phyloP scores from a whole-genome alignment of 2,113 vertebrate species.

The Girardinichthys multiradiatus region DNA sequence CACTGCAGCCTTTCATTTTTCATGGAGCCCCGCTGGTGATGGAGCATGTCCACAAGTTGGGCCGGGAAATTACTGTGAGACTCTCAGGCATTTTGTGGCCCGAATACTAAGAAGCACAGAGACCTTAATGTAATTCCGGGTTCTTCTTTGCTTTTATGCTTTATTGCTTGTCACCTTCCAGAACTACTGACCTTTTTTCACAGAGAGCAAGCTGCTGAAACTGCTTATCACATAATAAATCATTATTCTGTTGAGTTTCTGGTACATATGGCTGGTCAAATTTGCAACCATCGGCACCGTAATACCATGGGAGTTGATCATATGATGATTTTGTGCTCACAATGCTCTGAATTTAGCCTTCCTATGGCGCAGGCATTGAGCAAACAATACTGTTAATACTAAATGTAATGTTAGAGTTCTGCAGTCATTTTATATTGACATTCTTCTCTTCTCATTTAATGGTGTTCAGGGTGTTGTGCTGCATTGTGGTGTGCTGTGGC shows the following conservation, averaged over 20 bases:
- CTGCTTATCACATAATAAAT: neutral
- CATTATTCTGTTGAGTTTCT: neutral
- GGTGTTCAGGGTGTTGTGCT: slow-evolving; percentile 2
- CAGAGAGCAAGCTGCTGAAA: neutral
- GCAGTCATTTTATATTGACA: neutral
- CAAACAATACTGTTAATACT: neutral
- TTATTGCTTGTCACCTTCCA: neutral
- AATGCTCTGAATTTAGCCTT: neutral
- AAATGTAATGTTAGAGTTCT: neutral
- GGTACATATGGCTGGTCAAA: neutral
- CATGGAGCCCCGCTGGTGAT: slow-evolving; percentile 50
- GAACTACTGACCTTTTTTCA: neutral
- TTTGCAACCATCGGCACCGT: neutral
- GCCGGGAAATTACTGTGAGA: slow-evolving; percentile 53
- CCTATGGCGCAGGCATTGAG: neutral
- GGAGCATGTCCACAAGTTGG: slow-evolving; percentile 45
- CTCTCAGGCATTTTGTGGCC: slow-evolving; percentile 11
- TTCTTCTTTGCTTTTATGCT: slow-evolving; percentile 10
- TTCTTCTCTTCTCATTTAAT: slow-evolving; percentile 3
- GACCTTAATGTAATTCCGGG: slow-evolving; percentile 22
- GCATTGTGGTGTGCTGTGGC: slow-evolving; percentile 13
- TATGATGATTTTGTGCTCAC: too few species aligned
- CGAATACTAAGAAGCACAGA: slow-evolving; percentile 23
- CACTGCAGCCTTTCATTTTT: slow-evolving; percentile 70
- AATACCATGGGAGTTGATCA: neutral